phyloP scores from a whole-genome alignment of 2,113 vertebrate genomes.

The Lepisosteus osseus region DNA sequence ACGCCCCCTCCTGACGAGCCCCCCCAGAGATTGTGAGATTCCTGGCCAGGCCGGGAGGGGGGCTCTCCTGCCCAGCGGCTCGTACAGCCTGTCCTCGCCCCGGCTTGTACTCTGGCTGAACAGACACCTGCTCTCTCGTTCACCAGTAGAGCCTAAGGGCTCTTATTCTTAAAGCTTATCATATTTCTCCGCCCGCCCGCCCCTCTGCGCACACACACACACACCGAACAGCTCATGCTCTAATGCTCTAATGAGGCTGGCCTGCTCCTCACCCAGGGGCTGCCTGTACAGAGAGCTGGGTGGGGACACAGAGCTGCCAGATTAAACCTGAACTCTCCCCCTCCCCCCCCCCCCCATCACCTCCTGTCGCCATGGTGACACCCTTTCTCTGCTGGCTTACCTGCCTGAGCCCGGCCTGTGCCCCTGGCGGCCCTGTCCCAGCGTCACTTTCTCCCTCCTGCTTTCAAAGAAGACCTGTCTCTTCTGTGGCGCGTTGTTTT shows the following conservation, averaged over 20 bases:
- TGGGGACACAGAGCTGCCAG: background rate
- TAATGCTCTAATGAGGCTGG: background rate
- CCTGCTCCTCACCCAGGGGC: constrained; percentile 9
- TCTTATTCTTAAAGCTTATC: constrained; percentile 41
- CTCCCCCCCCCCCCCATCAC: background rate
- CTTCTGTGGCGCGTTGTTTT: too few relatives aligned
- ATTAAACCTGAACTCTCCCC: background rate
- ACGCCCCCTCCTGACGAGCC: too few relatives aligned
- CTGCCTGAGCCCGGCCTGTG: background rate
- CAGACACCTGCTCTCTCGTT: constrained; percentile 49
- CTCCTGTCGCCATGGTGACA: background rate
- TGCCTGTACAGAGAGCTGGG: constrained; percentile 17
- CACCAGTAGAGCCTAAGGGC: constrained; percentile 42
- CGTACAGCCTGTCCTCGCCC: constrained; percentile 35
- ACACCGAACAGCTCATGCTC: background rate
- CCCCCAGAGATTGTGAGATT: too few relatives aligned
- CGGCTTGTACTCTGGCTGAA: constrained; percentile 51
- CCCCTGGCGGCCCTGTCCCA: too few relatives aligned
- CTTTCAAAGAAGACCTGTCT: too few relatives aligned
- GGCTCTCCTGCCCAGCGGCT: constrained; percentile 13
- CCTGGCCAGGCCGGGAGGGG: too few relatives aligned
- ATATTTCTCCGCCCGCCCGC: constrained; percentile 36
- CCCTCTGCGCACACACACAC: constrained; percentile 18
- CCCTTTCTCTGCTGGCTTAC: background rate
- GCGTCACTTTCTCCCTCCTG: too few relatives aligned